Percentiles rank a stretch among this genome's conserved stretches.
Evolutionary conservation across 2,113 vertebrate species (phyloP).

Genomic region (Maccullochella peelii): DNA sequence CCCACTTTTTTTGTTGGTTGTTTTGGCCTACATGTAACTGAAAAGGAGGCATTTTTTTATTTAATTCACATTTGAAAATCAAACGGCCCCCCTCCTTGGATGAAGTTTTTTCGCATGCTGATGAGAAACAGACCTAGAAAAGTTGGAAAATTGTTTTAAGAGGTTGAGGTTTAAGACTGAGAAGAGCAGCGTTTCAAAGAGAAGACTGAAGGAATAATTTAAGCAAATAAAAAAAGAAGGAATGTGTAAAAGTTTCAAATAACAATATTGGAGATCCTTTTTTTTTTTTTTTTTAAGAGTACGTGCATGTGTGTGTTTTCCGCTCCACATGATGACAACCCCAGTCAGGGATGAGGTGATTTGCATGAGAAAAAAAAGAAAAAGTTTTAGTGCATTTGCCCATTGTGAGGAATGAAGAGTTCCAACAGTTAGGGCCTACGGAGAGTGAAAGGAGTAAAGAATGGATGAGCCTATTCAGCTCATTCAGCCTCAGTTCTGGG

Average conservation of each 20-base stretch:
- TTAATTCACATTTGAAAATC: conserved; percentile 26
- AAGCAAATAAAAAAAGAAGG: background rate
- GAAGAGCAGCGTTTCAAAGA: background rate
- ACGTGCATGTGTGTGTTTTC: conserved; percentile 74
- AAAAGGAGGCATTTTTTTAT: conserved; percentile 14
- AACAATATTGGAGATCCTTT: background rate
- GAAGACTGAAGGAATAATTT: background rate
- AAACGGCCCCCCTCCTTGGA: background rate
- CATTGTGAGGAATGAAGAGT: conserved; percentile 96
- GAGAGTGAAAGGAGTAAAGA: conserved; percentile 90
- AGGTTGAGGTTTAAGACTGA: background rate
- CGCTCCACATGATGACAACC: conserved; percentile 85
- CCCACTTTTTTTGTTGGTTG: conserved; percentile 32
- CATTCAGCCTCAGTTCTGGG: conserved; percentile 85
- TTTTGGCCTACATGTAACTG: conserved; percentile 50
- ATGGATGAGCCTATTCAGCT: conserved; percentile 93
- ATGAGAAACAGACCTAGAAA: conserved; percentile 31
- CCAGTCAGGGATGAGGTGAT: conserved; percentile 84
- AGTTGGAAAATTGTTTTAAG: background rate
- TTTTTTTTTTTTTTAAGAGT: conserved; percentile 40
- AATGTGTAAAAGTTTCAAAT: conserved; percentile 45
- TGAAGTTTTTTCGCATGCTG: background rate
- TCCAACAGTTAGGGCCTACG: conserved; percentile 89
- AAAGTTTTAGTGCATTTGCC: conserved; percentile 94
- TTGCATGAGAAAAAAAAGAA: conserved; percentile 94